phyloP scores from a whole-genome alignment of 2,797 vertebrate species.

The Lycodopsis pacificus region DNA sequence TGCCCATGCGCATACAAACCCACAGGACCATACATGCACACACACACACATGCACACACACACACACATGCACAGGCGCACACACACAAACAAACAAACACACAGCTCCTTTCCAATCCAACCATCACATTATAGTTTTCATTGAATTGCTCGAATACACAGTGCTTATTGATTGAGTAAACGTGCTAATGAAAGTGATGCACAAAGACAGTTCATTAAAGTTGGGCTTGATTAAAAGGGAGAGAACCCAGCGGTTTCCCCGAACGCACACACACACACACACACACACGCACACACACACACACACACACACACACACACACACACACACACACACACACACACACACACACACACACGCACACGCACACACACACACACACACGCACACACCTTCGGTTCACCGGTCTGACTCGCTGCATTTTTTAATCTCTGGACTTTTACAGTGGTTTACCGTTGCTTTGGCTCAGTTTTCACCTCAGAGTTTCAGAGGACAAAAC shows the following conservation, averaged over 20 bases:
- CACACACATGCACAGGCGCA: conserved; percentile 1
- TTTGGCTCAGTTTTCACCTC: conserved; percentile 29
- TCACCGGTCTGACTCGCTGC: conserved; percentile 36
- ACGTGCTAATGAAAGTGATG: conserved; percentile 87
- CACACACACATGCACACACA: neutral
- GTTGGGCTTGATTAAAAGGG: conserved; percentile 84
- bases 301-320: conserved; percentile 10
- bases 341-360: conserved; percentile 27
- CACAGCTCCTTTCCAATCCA: conserved; percentile 45
- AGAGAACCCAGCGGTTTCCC: conserved; percentile 45
- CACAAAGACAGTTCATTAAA: conserved; percentile 86
- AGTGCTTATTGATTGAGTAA: conserved; percentile 85
- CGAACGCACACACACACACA: conserved; percentile 32
- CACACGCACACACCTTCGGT: conserved; percentile 14
- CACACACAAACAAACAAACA: conserved; percentile 18
- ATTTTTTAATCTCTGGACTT: conserved; percentile 50
- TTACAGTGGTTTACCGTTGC: neutral
- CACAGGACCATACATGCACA: neutral
- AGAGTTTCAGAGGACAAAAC: conserved; percentile 41
- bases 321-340: conserved; percentile 29
- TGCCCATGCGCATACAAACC: neutral
- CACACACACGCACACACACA: conserved; percentile 26
- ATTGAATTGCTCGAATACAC: conserved; percentile 83
- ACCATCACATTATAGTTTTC: conserved; percentile 73
- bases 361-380: conserved; percentile 16